Conservation (phyloP, 2,888 invertebrate species). For the Meiosimyza decipiens region DNA sequence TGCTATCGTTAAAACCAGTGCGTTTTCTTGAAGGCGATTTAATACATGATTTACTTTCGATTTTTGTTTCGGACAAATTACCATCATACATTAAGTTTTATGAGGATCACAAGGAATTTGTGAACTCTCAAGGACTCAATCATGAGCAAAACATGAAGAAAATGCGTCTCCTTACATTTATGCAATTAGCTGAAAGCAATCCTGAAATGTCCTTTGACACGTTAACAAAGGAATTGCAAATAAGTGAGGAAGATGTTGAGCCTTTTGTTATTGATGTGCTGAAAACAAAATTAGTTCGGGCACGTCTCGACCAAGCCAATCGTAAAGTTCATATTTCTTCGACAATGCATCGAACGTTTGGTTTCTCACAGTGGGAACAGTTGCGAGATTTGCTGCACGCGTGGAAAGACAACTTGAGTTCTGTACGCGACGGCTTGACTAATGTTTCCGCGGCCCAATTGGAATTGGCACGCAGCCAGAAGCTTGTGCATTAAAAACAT, state of each 20-base stretch:
- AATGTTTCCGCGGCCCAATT: conserved; percentile 79
- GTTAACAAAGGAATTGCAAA: conserved; percentile 88
- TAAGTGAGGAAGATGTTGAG: conserved; percentile 90
- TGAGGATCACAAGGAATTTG: conserved; percentile 90
- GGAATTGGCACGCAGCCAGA: conserved; percentile 68
- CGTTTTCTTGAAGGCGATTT: conserved; percentile 93
- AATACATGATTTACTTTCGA: conserved; percentile 92
- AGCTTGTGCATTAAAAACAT: conserved; percentile 54
- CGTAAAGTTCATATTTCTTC: conserved; percentile 87
- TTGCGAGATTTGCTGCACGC: conserved; percentile 82
- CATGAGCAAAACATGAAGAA: conserved; percentile 96
- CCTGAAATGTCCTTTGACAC: conserved; percentile 93
- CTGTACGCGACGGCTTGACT: conserved; percentile 85
- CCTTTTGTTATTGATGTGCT: conserved; percentile 96
- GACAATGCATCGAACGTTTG: conserved; percentile 96
- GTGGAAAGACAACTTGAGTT: conserved; percentile 87
- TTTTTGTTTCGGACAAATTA: conserved; percentile 95
- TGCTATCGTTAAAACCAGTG: conserved; percentile 93
- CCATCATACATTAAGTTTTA: conserved; percentile 94
- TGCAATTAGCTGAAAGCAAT: conserved; percentile 95
- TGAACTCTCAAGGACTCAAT: conserved; percentile 83
- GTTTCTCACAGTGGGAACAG: conserved; percentile 91
- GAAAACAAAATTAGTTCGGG: conserved; percentile 91
- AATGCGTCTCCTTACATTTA: conserved; percentile 95
- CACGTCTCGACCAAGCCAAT: conserved; percentile 91